Conservation (phyloP, 2,113 vertebrate genomes). For the Lampris incognitus region DNA sequence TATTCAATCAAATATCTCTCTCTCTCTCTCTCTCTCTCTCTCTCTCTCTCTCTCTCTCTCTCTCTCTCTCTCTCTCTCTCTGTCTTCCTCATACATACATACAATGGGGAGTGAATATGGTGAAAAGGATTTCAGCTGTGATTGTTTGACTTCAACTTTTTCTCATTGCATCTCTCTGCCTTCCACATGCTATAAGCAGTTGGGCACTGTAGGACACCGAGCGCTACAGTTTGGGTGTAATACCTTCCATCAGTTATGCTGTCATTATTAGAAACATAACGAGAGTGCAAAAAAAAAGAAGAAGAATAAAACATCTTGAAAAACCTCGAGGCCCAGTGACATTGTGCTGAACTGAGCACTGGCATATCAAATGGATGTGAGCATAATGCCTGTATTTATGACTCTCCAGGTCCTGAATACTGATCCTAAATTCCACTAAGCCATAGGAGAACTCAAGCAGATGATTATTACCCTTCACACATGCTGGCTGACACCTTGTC, state of each 20-base stretch:
- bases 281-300: constrained; percentile 1
- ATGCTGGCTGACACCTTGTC: constrained; percentile 52
- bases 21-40: constrained; percentile 15
- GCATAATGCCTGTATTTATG: constrained; percentile 64
- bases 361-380: constrained; percentile 59
- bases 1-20: constrained; percentile 42
- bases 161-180: background rate
- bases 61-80: background rate
- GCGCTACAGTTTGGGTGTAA: constrained; percentile 20
- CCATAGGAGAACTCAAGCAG: constrained; percentile 69
- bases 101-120: constrained; percentile 3
- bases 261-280: background rate
- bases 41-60: constrained; percentile 6
- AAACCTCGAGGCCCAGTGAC: constrained; percentile 38
- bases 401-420: constrained; percentile 55
- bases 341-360: constrained; percentile 37
- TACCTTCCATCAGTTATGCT: constrained; percentile 11
- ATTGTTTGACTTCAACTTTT: background rate
- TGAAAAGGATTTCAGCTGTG: background rate
- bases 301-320: background rate
- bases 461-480: constrained; percentile 74
- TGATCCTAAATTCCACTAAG: constrained; percentile 66
- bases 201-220: constrained; percentile 10
- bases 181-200: constrained; percentile 26
- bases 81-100: background rate